phyloP scores from a whole-genome alignment of 53 echinoderm and acorn worm species.

The Holothuria scabra region DNA sequence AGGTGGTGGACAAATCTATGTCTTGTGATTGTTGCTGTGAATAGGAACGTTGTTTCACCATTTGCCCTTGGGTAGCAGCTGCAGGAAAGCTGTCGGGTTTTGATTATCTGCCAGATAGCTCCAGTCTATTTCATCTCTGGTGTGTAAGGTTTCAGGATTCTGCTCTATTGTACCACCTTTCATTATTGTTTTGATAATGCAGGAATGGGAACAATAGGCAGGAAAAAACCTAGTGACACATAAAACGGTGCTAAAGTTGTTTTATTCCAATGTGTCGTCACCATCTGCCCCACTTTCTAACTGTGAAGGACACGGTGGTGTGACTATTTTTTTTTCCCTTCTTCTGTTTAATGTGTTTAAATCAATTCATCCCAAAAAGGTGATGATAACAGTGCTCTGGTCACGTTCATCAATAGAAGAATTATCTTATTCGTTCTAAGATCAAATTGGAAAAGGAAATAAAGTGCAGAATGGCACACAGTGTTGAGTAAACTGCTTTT shows the following conservation, averaged over 20 bases:
- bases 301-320: not conserved
- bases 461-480: too few relatives aligned
- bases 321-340: too few relatives aligned
- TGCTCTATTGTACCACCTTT: constrained; percentile 25
- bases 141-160: constrained; percentile 23
- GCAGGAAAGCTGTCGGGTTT: not conserved
- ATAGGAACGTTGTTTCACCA: not conserved
- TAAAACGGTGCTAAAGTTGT: constrained; percentile 23
- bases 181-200: constrained; percentile 18
- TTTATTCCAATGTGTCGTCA: not conserved
- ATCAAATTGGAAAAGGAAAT: too few relatives aligned
- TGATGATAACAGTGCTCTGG: too few relatives aligned
- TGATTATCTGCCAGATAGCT: not conserved
- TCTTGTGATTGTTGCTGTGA: too few relatives aligned
- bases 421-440: too few relatives aligned
- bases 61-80: constrained; percentile 34
- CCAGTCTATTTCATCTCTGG: constrained; percentile 24
- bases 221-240: constrained; percentile 25
- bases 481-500: too few relatives aligned
- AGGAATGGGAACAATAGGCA: constrained; percentile 19
- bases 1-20: too few relatives aligned
- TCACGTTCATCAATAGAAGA: too few relatives aligned
- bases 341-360: too few relatives aligned
- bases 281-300: constrained; percentile 20
- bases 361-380: too few relatives aligned